Conservation (phyloP, 2,888 invertebrate species). For the Meganola albula region DNA sequence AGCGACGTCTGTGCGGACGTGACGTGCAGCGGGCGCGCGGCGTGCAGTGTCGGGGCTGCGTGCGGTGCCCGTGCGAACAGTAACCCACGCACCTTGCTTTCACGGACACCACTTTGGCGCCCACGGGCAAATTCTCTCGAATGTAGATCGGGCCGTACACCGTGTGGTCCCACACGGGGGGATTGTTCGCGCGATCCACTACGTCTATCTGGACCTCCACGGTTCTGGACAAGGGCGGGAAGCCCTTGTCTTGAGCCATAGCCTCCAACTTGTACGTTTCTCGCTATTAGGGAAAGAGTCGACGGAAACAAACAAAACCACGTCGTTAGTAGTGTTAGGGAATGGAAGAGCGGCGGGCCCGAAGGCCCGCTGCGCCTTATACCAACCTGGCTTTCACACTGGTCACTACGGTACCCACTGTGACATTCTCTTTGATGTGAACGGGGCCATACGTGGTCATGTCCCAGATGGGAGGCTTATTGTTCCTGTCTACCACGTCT, state of each 20-base stretch:
- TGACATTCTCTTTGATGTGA: slow-evolving; percentile 99
- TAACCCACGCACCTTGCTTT: slow-evolving; percentile 96
- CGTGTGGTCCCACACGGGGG: slow-evolving; percentile 97
- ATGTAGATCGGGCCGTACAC: slow-evolving; percentile 98
- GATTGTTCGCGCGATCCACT: slow-evolving; percentile 98
- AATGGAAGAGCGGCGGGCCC: slow-evolving; percentile 71
- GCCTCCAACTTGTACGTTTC: slow-evolving; percentile 99
- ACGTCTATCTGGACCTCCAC: slow-evolving; percentile 99
- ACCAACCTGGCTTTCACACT: slow-evolving; percentile 99
- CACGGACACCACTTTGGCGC: slow-evolving; percentile 97
- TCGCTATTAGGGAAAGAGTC: slow-evolving; percentile 85
- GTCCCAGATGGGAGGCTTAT: slow-evolving; percentile 98
- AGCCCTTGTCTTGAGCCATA: slow-evolving; percentile 98
- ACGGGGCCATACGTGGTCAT: slow-evolving; percentile 96
- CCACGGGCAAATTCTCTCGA: slow-evolving; percentile 98
- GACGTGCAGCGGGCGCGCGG: slow-evolving; percentile 49
- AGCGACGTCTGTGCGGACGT: slow-evolving; percentile 13
- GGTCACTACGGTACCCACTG: slow-evolving; percentile 98
- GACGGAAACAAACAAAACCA: slow-evolving; percentile 83
- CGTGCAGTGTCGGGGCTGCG: slow-evolving; percentile 79
- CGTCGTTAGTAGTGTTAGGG: slow-evolving; percentile 81
- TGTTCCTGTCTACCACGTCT: slow-evolving; percentile 98
- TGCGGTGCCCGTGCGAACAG: slow-evolving; percentile 79
- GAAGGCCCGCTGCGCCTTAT: slow-evolving; percentile 78
- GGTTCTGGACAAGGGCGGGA: slow-evolving; percentile 95